These are phyloP conservation scores for Lagria hirta DNA, from an alignment of 2,888 invertebrate species.

Conservation along the genomic window DNA sequence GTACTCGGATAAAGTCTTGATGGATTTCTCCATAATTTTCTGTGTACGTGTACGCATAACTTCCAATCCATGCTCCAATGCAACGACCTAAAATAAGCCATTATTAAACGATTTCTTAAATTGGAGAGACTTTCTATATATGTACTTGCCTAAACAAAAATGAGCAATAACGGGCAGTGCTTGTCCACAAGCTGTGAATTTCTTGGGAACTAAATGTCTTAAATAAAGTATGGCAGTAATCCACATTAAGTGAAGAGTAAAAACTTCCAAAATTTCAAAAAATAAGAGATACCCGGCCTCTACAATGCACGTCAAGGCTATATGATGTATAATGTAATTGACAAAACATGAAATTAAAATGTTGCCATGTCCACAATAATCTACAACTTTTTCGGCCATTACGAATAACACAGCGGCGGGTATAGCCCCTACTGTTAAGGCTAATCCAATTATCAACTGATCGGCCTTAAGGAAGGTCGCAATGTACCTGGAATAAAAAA, in stretches of 20 bases:
- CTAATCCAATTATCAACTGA: slow-evolving; percentile 64
- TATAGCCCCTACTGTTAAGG: slow-evolving; percentile 67
- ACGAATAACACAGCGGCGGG: slow-evolving; percentile 71
- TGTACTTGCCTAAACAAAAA: slow-evolving; percentile 66
- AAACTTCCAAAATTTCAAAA: slow-evolving; percentile 73
- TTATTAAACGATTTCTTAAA: not conserved
- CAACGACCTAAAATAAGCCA: slow-evolving; percentile 61
- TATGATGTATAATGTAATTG: slow-evolving; percentile 75
- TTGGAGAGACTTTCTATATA: slow-evolving; percentile 25
- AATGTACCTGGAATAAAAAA: too few species aligned
- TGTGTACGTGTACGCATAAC: slow-evolving; percentile 49
- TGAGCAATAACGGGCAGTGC: slow-evolving; percentile 77
- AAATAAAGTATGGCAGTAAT: slow-evolving; percentile 78
- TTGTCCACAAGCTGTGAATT: slow-evolving; percentile 76
- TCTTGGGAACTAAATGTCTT: slow-evolving; percentile 77
- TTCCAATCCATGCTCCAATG: slow-evolving; percentile 70
- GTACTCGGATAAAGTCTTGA: slow-evolving; percentile 57
- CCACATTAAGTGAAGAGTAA: slow-evolving; percentile 77
- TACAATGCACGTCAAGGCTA: slow-evolving; percentile 56
- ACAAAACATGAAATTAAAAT: slow-evolving; percentile 81
- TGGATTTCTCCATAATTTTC: slow-evolving; percentile 24
- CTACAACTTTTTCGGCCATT: slow-evolving; percentile 80
- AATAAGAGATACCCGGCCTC: slow-evolving; percentile 68
- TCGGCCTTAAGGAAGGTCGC: too few species aligned
- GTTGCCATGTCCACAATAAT: slow-evolving; percentile 81